Percentiles rank a stretch among this genome's conserved stretches.
These are phyloP conservation scores for Ochotona curzoniae DNA, from an alignment of 2,113 vertebrate genomes.

Conservation along the genomic window DNA sequence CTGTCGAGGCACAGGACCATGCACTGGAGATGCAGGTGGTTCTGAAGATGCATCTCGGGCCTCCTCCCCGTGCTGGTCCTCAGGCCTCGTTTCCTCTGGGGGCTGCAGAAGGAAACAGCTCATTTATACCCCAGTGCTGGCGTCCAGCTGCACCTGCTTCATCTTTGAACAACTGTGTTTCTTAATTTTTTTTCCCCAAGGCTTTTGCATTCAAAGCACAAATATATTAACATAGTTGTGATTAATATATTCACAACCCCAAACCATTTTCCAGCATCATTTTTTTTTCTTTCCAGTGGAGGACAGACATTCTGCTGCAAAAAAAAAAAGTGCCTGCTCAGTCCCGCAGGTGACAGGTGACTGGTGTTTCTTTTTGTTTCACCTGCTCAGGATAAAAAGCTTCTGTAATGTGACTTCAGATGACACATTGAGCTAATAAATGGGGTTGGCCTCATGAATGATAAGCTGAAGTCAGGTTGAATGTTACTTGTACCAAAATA, in stretches of 20 bases:
- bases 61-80: neutral
- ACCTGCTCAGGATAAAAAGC: constrained; percentile 22
- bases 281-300: constrained; percentile 62
- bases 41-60: constrained; percentile 32
- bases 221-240: constrained; percentile 62
- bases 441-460: constrained; percentile 44
- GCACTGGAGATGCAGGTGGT: constrained; percentile 30
- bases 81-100: neutral
- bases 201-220: constrained; percentile 21
- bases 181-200: neutral
- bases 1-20: constrained; percentile 70
- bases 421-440: constrained; percentile 71
- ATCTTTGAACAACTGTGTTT: neutral
- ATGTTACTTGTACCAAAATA: constrained; percentile 70
- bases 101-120: neutral
- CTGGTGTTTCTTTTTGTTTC: constrained; percentile 66
- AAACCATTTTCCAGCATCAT: constrained; percentile 39
- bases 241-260: constrained; percentile 43
- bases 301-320: constrained; percentile 51
- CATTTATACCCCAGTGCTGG: neutral
- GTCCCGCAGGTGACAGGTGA: constrained; percentile 22
- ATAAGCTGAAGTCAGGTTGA: constrained; percentile 58
- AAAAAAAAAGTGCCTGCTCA: constrained; percentile 53
- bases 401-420: constrained; percentile 70
- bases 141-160: neutral